These are phyloP conservation scores for Gerosis bhagava DNA, from an alignment of 2,888 invertebrate genomes.

Conservation along the genomic window DNA sequence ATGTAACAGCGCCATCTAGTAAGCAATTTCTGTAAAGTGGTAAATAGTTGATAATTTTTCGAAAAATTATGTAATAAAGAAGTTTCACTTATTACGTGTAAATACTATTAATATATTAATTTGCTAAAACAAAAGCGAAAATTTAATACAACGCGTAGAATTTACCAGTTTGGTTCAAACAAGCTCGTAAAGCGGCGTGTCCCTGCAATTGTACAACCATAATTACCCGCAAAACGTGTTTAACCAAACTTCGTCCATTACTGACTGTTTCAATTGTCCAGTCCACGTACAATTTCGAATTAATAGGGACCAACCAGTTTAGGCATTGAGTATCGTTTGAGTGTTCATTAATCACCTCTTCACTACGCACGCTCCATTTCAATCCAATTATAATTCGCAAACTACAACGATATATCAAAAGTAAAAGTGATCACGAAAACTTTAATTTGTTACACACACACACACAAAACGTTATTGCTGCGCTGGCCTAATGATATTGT, in stretches of 20 bases:
- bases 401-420: constrained; percentile 16
- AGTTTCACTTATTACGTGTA: no score
- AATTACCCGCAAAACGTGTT: constrained; percentile 69
- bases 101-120: no score
- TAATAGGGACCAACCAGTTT: constrained; percentile 59
- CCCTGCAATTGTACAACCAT: constrained; percentile 55
- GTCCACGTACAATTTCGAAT: constrained; percentile 60
- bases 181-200: constrained; percentile 34
- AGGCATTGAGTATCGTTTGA: constrained; percentile 57
- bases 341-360: constrained; percentile 62
- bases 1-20: no score
- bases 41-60: no score
- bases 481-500: no score
- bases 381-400: constrained; percentile 46
- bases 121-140: no score
- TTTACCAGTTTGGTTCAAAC: constrained; percentile 1
- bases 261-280: constrained; percentile 60
- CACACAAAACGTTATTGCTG: no score
- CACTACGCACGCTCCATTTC: constrained; percentile 45
- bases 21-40: no score
- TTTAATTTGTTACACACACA: no score
- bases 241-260: constrained; percentile 55
- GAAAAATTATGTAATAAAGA: no score
- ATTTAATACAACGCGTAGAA: no score
- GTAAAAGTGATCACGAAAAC: not conserved